These are phyloP conservation scores for Salpingus planirostris DNA, from an alignment of 2,888 invertebrate species.

Conservation along the genomic window DNA sequence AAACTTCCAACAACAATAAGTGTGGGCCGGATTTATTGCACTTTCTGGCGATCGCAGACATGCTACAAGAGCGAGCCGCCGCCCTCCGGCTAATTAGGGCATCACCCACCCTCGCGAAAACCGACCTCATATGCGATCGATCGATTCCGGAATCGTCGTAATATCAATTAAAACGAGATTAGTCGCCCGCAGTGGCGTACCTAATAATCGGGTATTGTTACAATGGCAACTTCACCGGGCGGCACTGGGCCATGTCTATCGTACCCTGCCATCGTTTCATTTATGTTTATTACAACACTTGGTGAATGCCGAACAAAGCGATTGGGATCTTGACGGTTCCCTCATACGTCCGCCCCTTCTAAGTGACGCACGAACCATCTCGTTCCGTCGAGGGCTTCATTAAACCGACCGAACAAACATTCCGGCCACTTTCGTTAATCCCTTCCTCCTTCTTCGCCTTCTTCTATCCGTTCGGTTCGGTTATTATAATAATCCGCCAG, in stretches of 20 bases:
- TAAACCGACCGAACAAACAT: too few relatives aligned
- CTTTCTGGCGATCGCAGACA: conserved; percentile 20
- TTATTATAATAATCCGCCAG: too few relatives aligned
- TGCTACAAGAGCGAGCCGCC: conserved; percentile 9
- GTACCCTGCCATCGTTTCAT: conserved; percentile 21
- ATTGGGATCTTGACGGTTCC: conserved; percentile 23
- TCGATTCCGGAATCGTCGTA: too few relatives aligned
- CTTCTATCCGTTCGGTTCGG: too few relatives aligned
- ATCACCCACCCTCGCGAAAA: conserved; percentile 1
- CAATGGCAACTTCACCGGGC: too few relatives aligned
- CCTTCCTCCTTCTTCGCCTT: too few relatives aligned
- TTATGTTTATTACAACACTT: conserved; percentile 29
- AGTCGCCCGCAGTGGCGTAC: conserved; percentile 13
- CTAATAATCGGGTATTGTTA: too few relatives aligned
- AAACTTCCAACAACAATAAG: conserved; percentile 29
- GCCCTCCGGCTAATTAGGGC: conserved; percentile 10
- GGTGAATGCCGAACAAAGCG: conserved; percentile 25
- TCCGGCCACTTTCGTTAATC: too few relatives aligned
- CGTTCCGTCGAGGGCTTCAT: conserved; percentile 2
- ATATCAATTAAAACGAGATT: conserved; percentile 7
- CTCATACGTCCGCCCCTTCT: conserved; percentile 17
- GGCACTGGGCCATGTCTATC: conserved; percentile 22
- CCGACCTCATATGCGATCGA: too few relatives aligned
- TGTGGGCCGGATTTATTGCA: conserved; percentile 32
- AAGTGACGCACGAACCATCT: conserved; percentile 2